These are phyloP conservation scores for Camponotus vicinus DNA, from an alignment of 1,140 invertebrate genomes.

Conservation along the genomic window DNA sequence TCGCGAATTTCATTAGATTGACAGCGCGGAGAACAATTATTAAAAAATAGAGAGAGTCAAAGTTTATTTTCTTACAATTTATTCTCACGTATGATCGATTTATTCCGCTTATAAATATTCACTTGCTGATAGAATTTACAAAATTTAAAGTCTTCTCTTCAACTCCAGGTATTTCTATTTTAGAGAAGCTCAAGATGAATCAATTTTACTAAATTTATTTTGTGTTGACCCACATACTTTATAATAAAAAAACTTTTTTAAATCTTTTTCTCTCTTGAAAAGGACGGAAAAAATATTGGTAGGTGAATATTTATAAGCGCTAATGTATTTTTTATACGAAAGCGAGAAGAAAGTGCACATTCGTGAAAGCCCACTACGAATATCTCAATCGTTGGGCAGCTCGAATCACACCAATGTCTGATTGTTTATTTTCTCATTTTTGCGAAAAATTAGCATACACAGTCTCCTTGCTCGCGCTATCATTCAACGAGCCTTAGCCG, in stretches of 20 bases:
- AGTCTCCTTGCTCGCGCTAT: neutral
- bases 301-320: neutral
- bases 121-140: neutral
- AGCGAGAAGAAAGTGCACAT: neutral
- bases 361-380: slow-evolving; percentile 66
- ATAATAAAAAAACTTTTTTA: neutral
- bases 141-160: neutral
- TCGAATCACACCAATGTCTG: slow-evolving; percentile 69
- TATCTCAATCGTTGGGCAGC: slow-evolving; percentile 76
- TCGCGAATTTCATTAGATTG: slow-evolving; percentile 3
- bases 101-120: slow-evolving; percentile 7
- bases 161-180: neutral
- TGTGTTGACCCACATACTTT: neutral
- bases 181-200: neutral
- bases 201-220: neutral
- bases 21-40: neutral
- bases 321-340: neutral
- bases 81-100: slow-evolving; percentile 5
- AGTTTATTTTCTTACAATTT: slow-evolving; percentile 34
- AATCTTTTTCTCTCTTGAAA: neutral
- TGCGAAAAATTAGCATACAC: neutral
- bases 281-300: neutral
- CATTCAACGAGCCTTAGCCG: neutral
- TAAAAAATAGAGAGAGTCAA: slow-evolving; percentile 1
- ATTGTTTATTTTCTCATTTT: slow-evolving; percentile 61